phyloP scores from a whole-genome alignment of 2,113 vertebrate species.

The Asarcornis scutulata region DNA sequence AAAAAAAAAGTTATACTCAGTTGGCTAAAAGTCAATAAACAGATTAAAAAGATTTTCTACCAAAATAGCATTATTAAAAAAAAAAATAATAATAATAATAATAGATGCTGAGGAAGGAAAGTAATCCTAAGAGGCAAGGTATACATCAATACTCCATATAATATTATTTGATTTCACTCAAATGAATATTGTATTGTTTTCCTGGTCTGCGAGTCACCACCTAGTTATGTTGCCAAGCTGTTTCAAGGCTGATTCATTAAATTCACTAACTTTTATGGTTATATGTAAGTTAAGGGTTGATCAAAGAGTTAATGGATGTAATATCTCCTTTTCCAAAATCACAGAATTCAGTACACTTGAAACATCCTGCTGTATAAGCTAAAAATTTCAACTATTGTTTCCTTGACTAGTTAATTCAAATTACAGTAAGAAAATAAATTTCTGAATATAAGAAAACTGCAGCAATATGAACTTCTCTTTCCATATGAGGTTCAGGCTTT shows the following conservation, averaged over 20 bases:
- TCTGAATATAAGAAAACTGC: background rate
- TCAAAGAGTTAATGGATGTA: background rate
- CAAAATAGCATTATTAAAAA: background rate
- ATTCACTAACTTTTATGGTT: background rate
- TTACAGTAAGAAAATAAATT: background rate
- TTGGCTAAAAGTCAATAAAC: background rate
- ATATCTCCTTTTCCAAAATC: background rate
- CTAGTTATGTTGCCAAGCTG: background rate
- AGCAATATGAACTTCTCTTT: background rate
- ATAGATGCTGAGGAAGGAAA: background rate
- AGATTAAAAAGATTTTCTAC: background rate
- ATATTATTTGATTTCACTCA: background rate
- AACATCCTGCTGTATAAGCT: background rate
- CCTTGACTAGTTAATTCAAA: background rate
- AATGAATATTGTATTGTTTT: background rate
- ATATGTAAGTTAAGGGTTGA: background rate
- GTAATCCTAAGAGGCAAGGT: accelerated
- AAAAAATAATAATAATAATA: too few relatives aligned
- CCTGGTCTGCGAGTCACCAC: background rate
- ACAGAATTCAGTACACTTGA: background rate
- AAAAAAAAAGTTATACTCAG: background rate
- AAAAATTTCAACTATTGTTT: background rate
- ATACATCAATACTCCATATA: background rate
- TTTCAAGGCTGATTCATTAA: background rate
- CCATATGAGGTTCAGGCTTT: background rate